Evolutionary conservation across 2,113 vertebrate genomes (phyloP).

Genomic region (Phylloscopus trochilus): DNA sequence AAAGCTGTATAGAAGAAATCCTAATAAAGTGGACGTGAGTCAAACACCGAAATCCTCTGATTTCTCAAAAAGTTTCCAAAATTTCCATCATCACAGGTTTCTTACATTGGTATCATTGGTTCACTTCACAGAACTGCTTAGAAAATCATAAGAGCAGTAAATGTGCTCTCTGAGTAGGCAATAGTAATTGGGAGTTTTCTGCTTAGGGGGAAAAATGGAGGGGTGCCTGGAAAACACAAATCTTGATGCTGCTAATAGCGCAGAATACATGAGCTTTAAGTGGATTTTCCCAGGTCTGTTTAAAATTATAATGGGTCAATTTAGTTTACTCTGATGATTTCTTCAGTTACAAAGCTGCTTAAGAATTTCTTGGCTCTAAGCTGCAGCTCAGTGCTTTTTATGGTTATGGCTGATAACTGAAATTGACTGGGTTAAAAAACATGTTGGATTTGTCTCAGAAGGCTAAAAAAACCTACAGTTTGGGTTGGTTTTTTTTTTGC

Average conservation of each 20-base stretch:
- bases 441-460: neutral
- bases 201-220: neutral
- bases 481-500: too few species aligned
- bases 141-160: neutral
- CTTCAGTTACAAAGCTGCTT: neutral
- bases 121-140: neutral
- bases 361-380: neutral
- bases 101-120: neutral
- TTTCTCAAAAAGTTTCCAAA: neutral
- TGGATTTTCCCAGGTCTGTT: neutral
- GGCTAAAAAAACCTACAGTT: neutral
- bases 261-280: neutral
- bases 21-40: neutral
- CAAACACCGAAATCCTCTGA: neutral
- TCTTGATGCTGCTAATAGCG: neutral
- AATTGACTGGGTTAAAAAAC: neutral
- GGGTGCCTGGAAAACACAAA: neutral
- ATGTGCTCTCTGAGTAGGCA: neutral
- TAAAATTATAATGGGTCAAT: neutral
- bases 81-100: neutral
- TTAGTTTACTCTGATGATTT: neutral
- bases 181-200: neutral
- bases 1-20: neutral
- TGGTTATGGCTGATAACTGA: neutral
- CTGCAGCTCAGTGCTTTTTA: neutral